Evolutionary conservation across 2,113 vertebrate genomes (phyloP).

Genomic region (Mus pahari): DNA sequence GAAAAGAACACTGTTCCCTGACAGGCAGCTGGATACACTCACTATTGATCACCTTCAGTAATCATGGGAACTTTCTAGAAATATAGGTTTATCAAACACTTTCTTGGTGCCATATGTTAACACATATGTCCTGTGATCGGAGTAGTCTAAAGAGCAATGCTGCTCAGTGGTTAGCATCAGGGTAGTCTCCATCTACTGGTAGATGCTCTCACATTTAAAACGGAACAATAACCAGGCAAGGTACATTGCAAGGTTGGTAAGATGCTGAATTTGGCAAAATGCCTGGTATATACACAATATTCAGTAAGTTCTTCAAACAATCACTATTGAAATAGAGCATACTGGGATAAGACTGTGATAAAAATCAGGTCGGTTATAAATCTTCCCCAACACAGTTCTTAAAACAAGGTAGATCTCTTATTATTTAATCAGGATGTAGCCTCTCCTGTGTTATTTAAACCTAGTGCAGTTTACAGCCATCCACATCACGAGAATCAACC

Average conservation of each 20-base stretch:
- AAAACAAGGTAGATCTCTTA: slow-evolving; percentile 18
- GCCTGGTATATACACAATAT: neutral
- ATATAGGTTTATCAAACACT: neutral
- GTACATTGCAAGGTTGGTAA: neutral
- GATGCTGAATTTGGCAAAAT: neutral
- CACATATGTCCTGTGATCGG: neutral
- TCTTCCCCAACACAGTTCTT: neutral
- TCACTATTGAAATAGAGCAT: slow-evolving; percentile 11
- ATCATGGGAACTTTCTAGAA: neutral
- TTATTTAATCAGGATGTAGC: neutral
- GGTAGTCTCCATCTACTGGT: neutral
- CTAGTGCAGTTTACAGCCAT: neutral
- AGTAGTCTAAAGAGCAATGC: neutral
- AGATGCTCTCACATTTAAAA: neutral
- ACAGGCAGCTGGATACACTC: neutral
- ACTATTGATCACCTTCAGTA: slow-evolving; percentile 12
- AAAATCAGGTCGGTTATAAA: slow-evolving; percentile 30
- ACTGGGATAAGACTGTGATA: neutral
- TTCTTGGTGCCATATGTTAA: neutral
- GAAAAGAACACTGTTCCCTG: neutral
- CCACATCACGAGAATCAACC: neutral
- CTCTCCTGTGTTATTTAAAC: neutral
- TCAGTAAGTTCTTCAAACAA: neutral
- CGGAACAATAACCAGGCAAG: neutral
- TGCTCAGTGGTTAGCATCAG: neutral